A percentile compares a stretch with the other conserved stretches of the same genome.
phyloP scores from a whole-genome alignment of 2,113 vertebrate genomes.

The Gnathonemus longibarbis region DNA sequence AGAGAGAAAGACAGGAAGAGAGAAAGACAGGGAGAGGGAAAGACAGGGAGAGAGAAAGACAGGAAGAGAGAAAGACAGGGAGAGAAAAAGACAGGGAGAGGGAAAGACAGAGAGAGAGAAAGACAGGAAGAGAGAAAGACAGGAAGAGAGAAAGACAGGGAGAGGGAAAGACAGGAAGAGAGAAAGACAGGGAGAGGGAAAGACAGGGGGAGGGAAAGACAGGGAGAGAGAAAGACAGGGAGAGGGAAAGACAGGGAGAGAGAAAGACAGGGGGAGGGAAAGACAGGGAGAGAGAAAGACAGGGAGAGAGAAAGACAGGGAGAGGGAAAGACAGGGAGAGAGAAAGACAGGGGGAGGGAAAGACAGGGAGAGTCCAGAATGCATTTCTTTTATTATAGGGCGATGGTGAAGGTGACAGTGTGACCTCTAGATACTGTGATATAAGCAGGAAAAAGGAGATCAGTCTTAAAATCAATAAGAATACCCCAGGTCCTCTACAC shows the following conservation, averaged over 20 bases:
- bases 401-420: neutral
- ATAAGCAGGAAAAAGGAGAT: neutral
- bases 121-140: neutral
- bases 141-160: neutral
- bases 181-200: neutral
- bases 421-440: neutral
- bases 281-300: neutral
- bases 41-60: neutral
- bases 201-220: neutral
- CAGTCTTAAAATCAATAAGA: neutral
- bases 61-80: neutral
- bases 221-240: too few relatives aligned
- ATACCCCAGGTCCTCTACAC: neutral
- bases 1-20: neutral
- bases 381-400: neutral
- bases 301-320: neutral
- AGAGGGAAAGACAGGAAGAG: neutral
- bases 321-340: too few relatives aligned
- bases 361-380: neutral
- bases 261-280: neutral
- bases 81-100: too few relatives aligned
- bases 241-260: neutral
- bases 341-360: too few relatives aligned
- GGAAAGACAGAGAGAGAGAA: too few relatives aligned
- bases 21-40: neutral